phyloP scores from a whole-genome alignment of 1,140 invertebrate genomes.

The Drosophila truncata region DNA sequence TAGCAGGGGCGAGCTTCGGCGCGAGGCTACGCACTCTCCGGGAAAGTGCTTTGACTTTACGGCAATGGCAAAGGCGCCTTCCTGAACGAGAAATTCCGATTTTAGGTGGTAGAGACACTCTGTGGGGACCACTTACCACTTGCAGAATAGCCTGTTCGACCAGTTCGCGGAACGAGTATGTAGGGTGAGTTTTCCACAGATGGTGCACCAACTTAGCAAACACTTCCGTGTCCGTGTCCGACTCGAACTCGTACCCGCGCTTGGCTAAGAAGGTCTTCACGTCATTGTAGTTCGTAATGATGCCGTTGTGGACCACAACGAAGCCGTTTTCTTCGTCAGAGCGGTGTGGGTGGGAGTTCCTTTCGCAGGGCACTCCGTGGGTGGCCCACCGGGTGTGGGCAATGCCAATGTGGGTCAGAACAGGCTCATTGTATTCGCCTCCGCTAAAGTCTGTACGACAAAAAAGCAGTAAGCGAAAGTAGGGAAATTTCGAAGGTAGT shows the following conservation, averaged over 20 bases:
- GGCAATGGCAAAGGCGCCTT: conserved; percentile 99
- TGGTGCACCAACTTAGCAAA: conserved; percentile 99
- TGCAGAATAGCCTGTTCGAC: conserved; percentile 98
- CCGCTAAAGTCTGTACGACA: conserved; percentile 66
- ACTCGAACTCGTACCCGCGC: conserved; percentile 97
- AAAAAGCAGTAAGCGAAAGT: not conserved
- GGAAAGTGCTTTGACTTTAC: conserved; percentile 98
- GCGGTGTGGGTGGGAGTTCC: conserved; percentile 99
- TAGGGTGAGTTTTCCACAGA: conserved; percentile 95
- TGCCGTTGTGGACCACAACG: conserved; percentile 99
- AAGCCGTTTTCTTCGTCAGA: conserved; percentile 96
- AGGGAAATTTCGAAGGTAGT: not conserved
- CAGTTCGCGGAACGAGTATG: conserved; percentile 96
- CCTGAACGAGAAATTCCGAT: conserved; percentile 85
- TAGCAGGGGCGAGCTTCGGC: conserved; percentile 97
- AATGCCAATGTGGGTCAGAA: conserved; percentile 95
- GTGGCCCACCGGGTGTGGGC: conserved; percentile 99
- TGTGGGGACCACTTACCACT: conserved; percentile 85
- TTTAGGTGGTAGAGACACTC: not conserved
- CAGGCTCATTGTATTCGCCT: conserved; percentile 67
- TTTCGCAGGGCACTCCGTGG: conserved; percentile 96
- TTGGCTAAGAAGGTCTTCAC: conserved; percentile 97
- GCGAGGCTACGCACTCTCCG: conserved; percentile 97
- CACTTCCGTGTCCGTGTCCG: conserved; percentile 99
- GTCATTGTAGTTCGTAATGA: conserved; percentile 99